phyloP scores from a whole-genome alignment of 2,888 invertebrate species.

The Lycocerus yunnanus region DNA sequence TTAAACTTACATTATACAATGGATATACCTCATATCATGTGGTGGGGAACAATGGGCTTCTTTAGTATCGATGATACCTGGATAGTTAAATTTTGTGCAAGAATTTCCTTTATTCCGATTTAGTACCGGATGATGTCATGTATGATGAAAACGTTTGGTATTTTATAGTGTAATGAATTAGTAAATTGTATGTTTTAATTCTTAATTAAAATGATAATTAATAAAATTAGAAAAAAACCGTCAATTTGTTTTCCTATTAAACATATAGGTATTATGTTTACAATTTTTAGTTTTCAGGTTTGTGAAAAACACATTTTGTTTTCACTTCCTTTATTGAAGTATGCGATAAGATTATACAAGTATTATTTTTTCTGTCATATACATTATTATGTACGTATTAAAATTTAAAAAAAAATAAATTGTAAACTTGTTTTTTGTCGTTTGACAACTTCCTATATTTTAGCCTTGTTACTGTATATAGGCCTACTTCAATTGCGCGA shows the following conservation, averaged over 20 bases:
- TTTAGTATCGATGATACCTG: not conserved
- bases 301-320: slow-evolving; percentile 4
- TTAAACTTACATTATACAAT: too few relatives aligned
- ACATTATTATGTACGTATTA: not conserved
- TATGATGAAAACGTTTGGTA: not conserved
- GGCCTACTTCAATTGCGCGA: slow-evolving; percentile 20
- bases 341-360: slow-evolving; percentile 17
- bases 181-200: not conserved
- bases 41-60: not conserved
- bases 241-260: not conserved
- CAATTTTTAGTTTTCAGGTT: not conserved
- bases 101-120: not conserved
- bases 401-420: not conserved
- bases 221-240: not conserved
- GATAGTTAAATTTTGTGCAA: not conserved
- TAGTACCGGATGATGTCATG: not conserved
- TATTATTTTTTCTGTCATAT: not conserved
- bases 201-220: not conserved
- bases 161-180: not conserved
- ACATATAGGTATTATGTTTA: not conserved
- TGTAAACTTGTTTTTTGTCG: slow-evolving; percentile 3
- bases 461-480: slow-evolving; percentile 24
- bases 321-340: slow-evolving; percentile 20
- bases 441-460: slow-evolving; percentile 23
- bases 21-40: too few relatives aligned